Evolutionary conservation across 2,888 invertebrate genomes (phyloP), one percentile per base, ranked within the genome.

Genomic region (Tetragnatha montana): DNA sequence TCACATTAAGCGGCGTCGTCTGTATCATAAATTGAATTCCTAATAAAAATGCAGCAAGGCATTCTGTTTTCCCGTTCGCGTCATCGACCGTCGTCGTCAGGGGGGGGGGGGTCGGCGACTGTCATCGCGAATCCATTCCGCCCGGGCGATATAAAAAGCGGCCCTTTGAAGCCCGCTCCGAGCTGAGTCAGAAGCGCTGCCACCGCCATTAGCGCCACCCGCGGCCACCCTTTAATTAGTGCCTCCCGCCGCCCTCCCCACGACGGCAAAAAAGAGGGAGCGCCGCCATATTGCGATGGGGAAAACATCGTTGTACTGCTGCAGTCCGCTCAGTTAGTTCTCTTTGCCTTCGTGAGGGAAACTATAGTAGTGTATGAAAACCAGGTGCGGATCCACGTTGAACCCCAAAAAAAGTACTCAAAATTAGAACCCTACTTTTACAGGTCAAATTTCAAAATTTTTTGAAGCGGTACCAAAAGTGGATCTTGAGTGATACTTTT

Each of bases 191-290:
- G 85, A 85, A 81, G 81, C 80, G 80, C 85, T 75, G 81, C 85
- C 85, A 71, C 85, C 89, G 85, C 81, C 89, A 89, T 89, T 89
- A 89, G 89, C 89, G 69, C 22, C 81, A 85, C 73, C 84, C 47
- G 85, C 87, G 69, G 78, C 75, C 71, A 78, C 81, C 84, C 89
- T 89, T 89, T 89, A 89, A 89, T 89, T 89, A 89, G 89, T 85
- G 85, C 85, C 85, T 51, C 85, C 35, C 79, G 71, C 71, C 8
- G 35, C 50, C 17, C 17, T 12, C 17, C 49, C 21, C 14, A 10
- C 19, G 6, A 73, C 49, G 19, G 50, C 7, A 84, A 84, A 75
- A 35, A 82, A 60, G 19, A 51, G 60, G 60, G 35, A 76, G 49
- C 71, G 35, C 49, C 70, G 21, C 47, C 12, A 49, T 60, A 51